Evolutionary conservation across 2,797 vertebrate species (phyloP), one percentile per base, ranked within the genome.

Genomic region (Parambassis ranga): DNA sequence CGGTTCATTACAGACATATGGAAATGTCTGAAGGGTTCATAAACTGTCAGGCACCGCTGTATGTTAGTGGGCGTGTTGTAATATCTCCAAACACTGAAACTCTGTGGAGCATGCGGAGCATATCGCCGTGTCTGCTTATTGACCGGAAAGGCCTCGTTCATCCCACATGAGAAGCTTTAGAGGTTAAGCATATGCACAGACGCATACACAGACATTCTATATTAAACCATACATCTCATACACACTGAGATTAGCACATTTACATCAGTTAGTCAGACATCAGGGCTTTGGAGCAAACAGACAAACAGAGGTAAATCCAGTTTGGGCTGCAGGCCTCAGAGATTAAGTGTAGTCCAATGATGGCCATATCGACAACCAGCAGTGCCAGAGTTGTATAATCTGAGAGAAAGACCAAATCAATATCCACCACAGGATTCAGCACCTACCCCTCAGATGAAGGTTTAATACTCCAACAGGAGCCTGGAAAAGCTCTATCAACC

Each of bases 331-430:
- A 32, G 44, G 69, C 77, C 63, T 67, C 51, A 44, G 56, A 79
- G 72, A 77, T 75, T 75, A 81, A 66, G 52, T 19, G 69, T 71
- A 53, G 55, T 75, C 67, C 53, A 58, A 36, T 67, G 68, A 76
- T 51, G 51, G 73, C 52, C 53, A 73, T 66, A 83, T 71, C 81
- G 75, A 80, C 71, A 72, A 71, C 64, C 53, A 20, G 50, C 79
- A 68, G 67, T 61, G 73, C 69, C 71, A 77, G 67, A 77, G 58
- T 65, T 41, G 31, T 67, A 79, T 87, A 78, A 87, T 85, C 74
- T 60, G 43, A 79, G 50, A 57, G 69, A 77, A 82, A 84, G 66
- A 66, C 57, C 69, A 50, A 79, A 82, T 88, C 80, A 71, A 89
- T 87, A 82, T 75, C 73, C 41, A 71, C 50, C 44, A 35, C 53